A percentile compares a stretch with the other conserved stretches of the same genome.
These are phyloP conservation scores for Pristionchus fissidentatus DNA, from an alignment of 2,888 invertebrate genomes.

Conservation along the genomic window DNA sequence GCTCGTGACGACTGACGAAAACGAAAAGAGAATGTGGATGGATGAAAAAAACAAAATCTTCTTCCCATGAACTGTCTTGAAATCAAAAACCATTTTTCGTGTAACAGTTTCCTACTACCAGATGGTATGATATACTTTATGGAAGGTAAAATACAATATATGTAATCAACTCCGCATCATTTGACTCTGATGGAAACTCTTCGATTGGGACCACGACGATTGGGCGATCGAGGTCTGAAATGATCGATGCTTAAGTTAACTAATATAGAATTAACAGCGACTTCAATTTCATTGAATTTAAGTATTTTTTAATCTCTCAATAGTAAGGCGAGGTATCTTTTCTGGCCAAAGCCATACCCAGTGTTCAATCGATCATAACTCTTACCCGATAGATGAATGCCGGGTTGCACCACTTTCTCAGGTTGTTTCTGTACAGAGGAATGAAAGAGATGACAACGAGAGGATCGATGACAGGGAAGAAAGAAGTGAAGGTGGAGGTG, in stretches of 20 bases:
- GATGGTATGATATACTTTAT: no score
- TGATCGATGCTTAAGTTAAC: no score
- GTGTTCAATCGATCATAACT: conserved; percentile 85
- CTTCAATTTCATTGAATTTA: no score
- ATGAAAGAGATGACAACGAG: neutral
- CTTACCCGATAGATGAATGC: neutral
- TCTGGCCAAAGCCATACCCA: conserved; percentile 79
- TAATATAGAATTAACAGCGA: no score
- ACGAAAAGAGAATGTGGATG: no score
- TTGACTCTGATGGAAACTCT: conserved; percentile 54
- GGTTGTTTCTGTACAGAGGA: neutral
- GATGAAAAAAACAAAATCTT: no score
- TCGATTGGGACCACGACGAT: conserved; percentile 57
- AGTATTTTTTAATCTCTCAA: neutral
- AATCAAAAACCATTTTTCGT: no score
- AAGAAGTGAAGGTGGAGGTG: neutral
- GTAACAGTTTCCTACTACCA: no score
- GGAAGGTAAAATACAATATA: no score
- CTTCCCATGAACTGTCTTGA: no score
- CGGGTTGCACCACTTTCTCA: conserved; percentile 4
- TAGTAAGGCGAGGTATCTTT: neutral
- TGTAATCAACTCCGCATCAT: conserved; percentile 50
- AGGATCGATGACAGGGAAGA: conserved; percentile 7
- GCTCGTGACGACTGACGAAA: no score
- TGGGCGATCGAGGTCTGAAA: conserved; percentile 4